Evolutionary conservation across 2,888 invertebrate genomes (phyloP).

Genomic region (Brassicogethes aeneus): DNA sequence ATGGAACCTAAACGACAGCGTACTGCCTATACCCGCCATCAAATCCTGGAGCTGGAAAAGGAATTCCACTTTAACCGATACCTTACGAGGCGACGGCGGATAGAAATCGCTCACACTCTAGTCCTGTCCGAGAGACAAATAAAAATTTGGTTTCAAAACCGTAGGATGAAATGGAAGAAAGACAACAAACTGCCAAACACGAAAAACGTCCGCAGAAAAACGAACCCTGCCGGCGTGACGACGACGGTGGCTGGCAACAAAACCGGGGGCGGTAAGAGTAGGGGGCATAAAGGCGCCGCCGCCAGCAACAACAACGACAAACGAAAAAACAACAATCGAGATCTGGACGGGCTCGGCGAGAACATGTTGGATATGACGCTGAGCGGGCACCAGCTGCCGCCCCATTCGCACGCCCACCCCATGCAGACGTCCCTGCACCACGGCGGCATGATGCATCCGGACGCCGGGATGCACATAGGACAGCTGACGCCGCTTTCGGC

Average conservation of each 20-base stretch:
- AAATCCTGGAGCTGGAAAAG: slow-evolving; percentile 94
- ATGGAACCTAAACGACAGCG: slow-evolving; percentile 95
- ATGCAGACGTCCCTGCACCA: slow-evolving; percentile 37
- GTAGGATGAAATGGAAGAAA: slow-evolving; percentile 81
- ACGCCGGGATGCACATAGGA: slow-evolving; percentile 44
- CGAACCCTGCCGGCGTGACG: slow-evolving; percentile 62
- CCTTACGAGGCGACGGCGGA: slow-evolving; percentile 86
- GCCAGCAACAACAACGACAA: slow-evolving; percentile 53
- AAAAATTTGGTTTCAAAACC: slow-evolving; percentile 83
- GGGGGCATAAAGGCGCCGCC: slow-evolving; percentile 37
- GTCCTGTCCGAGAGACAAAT: slow-evolving; percentile 87
- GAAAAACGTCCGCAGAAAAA: slow-evolving; percentile 65
- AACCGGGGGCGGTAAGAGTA: slow-evolving; percentile 27
- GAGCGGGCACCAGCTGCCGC: slow-evolving; percentile 42
- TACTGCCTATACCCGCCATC: slow-evolving; percentile 95
- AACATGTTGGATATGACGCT: slow-evolving; percentile 42
- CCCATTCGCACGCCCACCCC: slow-evolving; percentile 47
- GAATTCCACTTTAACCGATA: slow-evolving; percentile 98
- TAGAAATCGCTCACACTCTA: slow-evolving; percentile 95
- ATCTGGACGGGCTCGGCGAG: slow-evolving; percentile 49
- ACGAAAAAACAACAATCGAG: slow-evolving; percentile 50
- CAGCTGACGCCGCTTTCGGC: slow-evolving; percentile 48
- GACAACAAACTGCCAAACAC: slow-evolving; percentile 85
- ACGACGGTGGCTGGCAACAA: slow-evolving; percentile 41
- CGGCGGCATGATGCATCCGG: slow-evolving; percentile 34